Conservation (phyloP, 2,113 vertebrate genomes). For the Gnathonemus longibarbis region DNA sequence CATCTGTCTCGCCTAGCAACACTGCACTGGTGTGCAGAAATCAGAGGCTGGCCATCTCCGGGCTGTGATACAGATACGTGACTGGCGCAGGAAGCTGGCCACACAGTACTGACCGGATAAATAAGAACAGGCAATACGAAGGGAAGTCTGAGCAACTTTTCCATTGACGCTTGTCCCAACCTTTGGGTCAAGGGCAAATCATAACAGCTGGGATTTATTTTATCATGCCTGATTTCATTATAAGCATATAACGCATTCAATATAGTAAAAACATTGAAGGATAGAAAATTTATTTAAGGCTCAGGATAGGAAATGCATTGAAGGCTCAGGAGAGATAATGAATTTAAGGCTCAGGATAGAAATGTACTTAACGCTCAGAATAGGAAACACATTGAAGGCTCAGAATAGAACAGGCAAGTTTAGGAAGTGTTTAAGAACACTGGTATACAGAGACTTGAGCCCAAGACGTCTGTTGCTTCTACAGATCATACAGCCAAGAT, state of each 20-base stretch:
- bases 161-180: neutral
- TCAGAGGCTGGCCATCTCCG: constrained; percentile 43
- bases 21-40: constrained; percentile 47
- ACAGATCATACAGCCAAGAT: neutral
- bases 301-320: neutral
- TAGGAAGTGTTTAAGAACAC: neutral
- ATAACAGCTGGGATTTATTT: neutral
- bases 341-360: neutral
- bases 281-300: neutral
- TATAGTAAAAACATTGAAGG: neutral
- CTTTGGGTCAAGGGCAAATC: neutral
- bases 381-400: neutral
- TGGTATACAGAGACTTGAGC: neutral
- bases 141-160: neutral
- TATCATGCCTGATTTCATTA: neutral
- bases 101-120: neutral
- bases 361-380: neutral
- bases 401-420: neutral
- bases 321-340: neutral
- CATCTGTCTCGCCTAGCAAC: constrained; percentile 57
- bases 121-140: neutral
- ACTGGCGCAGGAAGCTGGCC: constrained; percentile 44
- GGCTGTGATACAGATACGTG: constrained; percentile 41
- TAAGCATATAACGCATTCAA: neutral
- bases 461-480: neutral